phyloP scores from a whole-genome alignment of 1,140 invertebrate genomes.

The Eumeta japonica region DNA sequence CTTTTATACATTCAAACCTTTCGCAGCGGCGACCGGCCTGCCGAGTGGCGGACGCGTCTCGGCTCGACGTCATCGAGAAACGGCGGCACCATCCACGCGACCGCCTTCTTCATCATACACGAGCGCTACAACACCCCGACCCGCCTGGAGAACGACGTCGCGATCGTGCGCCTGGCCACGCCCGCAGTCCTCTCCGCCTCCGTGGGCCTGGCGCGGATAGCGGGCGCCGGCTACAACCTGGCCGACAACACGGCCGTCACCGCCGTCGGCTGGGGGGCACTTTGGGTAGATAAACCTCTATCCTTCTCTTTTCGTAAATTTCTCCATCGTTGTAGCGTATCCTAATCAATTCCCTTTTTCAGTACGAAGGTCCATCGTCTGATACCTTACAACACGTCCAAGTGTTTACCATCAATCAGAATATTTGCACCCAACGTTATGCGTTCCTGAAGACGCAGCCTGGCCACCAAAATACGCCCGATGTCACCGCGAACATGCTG shows the following conservation, averaged over 20 bases:
- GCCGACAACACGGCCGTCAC: conserved; percentile 33
- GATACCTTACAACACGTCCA: conserved; percentile 45
- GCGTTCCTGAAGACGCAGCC: conserved; percentile 9
- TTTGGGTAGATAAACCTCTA: too few relatives aligned
- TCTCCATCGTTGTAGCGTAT: not conserved
- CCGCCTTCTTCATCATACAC: conserved; percentile 48
- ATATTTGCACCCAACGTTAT: conserved; percentile 34
- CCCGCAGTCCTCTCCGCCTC: conserved; percentile 18
- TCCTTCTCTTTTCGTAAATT: too few relatives aligned
- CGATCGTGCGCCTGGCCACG: conserved; percentile 42
- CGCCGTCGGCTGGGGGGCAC: conserved; percentile 61
- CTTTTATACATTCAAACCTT: too few relatives aligned
- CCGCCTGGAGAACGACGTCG: conserved; percentile 63
- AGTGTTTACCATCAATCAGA: conserved; percentile 41
- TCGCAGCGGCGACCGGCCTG: conserved; percentile 18
- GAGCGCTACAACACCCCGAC: conserved; percentile 38
- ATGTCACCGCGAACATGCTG: conserved; percentile 51
- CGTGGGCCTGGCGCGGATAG: conserved; percentile 16
- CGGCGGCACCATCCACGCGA: conserved; percentile 36
- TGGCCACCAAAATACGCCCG: conserved; percentile 8
- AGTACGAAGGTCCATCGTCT: conserved; percentile 37
- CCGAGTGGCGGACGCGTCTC: conserved; percentile 19
- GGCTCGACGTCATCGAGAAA: conserved; percentile 24
- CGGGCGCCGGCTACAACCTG: conserved; percentile 20
- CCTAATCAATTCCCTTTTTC: conserved; percentile 5